A percentile compares a stretch with the other conserved stretches of the same genome.
Conservation (phyloP, 2,113 vertebrate genomes). For the Sula dactylatra region DNA sequence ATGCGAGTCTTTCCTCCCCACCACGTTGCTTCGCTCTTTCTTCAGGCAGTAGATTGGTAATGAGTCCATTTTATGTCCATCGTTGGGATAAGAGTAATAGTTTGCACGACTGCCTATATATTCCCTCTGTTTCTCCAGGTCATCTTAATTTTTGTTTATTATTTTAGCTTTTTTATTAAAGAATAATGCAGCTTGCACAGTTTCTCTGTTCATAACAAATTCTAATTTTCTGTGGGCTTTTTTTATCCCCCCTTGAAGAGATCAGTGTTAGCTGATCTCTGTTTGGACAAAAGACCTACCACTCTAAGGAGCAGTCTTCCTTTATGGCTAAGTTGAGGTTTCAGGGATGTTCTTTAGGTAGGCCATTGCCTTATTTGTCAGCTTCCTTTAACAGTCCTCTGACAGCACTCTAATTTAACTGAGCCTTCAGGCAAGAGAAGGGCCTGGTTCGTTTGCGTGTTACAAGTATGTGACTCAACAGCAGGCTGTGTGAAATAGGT, state of each 20-base stretch:
- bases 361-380: no score
- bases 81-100: background rate
- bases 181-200: background rate
- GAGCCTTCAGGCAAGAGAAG: no score
- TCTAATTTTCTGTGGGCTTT: background rate
- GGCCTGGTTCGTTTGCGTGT: background rate
- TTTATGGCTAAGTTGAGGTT: no score
- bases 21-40: fast-evolving
- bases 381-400: no score
- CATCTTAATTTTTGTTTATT: background rate
- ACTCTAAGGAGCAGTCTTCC: no score
- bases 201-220: background rate
- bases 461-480: background rate
- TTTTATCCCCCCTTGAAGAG: background rate
- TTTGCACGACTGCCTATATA: background rate
- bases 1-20: background rate
- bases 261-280: background rate
- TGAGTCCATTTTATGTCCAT: background rate
- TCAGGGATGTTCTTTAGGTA: no score
- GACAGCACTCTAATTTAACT: no score
- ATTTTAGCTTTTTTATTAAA: background rate
- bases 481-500: background rate
- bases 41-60: background rate
- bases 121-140: background rate
- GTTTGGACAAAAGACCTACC: no score